Conservation (phyloP, 2,113 vertebrate species). For the Mus spicilegus region DNA sequence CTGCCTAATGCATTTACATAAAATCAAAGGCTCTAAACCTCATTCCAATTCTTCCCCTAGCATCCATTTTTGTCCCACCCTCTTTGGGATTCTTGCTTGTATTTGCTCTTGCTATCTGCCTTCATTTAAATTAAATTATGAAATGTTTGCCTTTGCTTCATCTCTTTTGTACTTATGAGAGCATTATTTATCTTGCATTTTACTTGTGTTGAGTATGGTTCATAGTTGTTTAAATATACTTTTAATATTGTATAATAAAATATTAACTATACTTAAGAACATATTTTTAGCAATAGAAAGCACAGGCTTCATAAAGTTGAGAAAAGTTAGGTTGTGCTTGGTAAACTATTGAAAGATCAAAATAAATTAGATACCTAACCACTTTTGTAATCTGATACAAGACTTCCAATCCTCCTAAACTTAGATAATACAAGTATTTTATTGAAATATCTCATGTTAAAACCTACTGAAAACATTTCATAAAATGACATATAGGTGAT, state of each 20-base stretch:
- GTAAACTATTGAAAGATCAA: slow-evolving; percentile 17
- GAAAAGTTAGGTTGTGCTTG: neutral
- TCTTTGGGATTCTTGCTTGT: neutral
- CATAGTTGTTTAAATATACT: neutral
- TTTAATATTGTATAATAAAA: slow-evolving; percentile 4
- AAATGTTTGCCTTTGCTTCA: neutral
- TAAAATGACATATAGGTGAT: neutral
- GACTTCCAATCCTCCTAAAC: neutral
- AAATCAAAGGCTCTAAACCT: neutral
- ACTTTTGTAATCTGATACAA: neutral
- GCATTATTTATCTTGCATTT: neutral
- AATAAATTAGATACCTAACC: neutral
- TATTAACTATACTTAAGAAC: neutral
- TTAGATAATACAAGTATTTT: neutral
- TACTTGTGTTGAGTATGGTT: neutral
- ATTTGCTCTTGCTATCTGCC: neutral
- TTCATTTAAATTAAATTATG: neutral
- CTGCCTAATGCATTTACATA: neutral
- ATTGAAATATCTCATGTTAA: neutral
- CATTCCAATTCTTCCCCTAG: neutral
- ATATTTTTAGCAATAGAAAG: neutral
- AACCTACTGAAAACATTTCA: neutral
- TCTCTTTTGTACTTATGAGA: neutral
- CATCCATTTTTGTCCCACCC: neutral
- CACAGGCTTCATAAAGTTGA: neutral